Evolutionary conservation across 64 coral and sea anemone genomes (phyloP).

Genomic region (Montipora efflorescens): DNA sequence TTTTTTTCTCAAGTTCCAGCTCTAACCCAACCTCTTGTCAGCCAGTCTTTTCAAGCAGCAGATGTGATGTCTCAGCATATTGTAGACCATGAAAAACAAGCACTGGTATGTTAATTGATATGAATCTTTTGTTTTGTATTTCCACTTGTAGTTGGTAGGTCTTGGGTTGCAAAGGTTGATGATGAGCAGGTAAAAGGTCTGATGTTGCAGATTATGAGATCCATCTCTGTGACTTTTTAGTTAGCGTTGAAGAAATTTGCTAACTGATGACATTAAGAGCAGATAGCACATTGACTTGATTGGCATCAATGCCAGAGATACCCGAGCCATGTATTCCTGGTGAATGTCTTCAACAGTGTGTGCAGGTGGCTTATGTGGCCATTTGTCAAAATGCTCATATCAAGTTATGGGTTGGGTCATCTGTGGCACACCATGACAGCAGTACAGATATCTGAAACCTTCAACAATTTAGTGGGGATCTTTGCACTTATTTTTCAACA

Average conservation of each 20-base stretch:
- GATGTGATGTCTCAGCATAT: slow-evolving; percentile 59
- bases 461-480: neutral
- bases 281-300: neutral
- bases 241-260: neutral
- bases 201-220: slow-evolving; percentile 19
- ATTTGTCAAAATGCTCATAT: slow-evolving; percentile 30
- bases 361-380: slow-evolving; percentile 10
- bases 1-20: slow-evolving; percentile 35
- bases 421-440: slow-evolving; percentile 17
- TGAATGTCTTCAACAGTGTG: neutral
- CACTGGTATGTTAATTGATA: neutral
- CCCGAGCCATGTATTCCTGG: slow-evolving; percentile 10
- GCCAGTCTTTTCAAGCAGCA: slow-evolving; percentile 68
- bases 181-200: slow-evolving; percentile 43
- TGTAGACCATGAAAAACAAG: neutral
- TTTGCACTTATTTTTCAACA: neutral
- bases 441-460: slow-evolving; percentile 59
- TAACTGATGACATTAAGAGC: slow-evolving; percentile 18
- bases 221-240: slow-evolving; percentile 13
- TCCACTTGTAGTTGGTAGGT: neutral
- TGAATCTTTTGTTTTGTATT: neutral
- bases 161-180: neutral
- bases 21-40: slow-evolving; percentile 74
- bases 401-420: slow-evolving; percentile 7
- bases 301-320: slow-evolving; percentile 7